A percentile compares a stretch with the other conserved stretches of the same genome.
phyloP scores from a whole-genome alignment of 2,113 vertebrate species.

The Pionites leucogaster region DNA sequence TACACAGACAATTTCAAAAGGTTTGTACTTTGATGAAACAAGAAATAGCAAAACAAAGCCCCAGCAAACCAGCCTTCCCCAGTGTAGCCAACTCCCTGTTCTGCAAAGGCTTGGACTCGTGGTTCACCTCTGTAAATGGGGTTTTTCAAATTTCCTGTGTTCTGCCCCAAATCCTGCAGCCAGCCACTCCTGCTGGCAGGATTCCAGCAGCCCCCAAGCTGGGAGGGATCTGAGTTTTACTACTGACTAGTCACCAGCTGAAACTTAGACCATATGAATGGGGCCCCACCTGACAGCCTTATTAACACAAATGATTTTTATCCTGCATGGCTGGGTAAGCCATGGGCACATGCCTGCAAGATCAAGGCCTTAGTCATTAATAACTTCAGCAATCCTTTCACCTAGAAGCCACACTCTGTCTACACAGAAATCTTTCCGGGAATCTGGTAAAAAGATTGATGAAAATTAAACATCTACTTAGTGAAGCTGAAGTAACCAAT shows the following conservation, averaged over 20 bases:
- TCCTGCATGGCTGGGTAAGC: constrained; percentile 50
- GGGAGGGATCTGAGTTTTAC: background rate
- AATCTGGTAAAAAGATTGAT: constrained; percentile 69
- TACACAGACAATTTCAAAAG: background rate
- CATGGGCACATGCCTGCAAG: constrained; percentile 39
- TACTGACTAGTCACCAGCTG: background rate
- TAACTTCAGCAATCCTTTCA: constrained; percentile 52
- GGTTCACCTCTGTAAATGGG: background rate
- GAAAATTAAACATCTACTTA: constrained; percentile 72
- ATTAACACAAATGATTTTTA: constrained; percentile 54
- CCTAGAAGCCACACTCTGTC: constrained; percentile 48
- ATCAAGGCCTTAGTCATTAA: constrained; percentile 60
- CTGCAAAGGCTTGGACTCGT: background rate
- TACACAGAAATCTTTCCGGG: constrained; percentile 59
- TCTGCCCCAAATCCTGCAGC: background rate
- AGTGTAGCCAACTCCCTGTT: background rate
- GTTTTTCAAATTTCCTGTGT: background rate
- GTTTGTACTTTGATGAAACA: background rate
- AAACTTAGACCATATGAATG: background rate
- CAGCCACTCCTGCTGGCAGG: background rate
- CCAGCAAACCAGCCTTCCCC: background rate
- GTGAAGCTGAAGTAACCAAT: constrained; percentile 70
- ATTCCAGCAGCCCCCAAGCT: background rate
- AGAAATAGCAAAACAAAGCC: background rate
- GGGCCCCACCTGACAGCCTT: constrained; percentile 32